Percentiles rank a stretch among this genome's conserved stretches.
Evolutionary conservation across 2,888 invertebrate species (phyloP).

Genomic region (Pheosia tremula): DNA sequence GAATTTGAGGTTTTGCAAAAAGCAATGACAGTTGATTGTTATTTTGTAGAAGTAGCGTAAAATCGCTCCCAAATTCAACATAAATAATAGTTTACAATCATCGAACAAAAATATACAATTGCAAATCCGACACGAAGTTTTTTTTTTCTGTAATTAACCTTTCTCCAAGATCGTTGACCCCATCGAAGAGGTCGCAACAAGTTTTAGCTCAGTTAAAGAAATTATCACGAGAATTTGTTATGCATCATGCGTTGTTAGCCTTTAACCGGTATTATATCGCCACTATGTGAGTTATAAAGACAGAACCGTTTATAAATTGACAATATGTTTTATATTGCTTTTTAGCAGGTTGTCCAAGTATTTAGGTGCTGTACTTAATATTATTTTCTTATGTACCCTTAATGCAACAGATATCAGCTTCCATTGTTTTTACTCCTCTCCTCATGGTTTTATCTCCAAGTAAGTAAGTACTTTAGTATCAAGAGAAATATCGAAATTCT

Average conservation of each 20-base stretch:
- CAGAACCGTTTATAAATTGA: background rate
- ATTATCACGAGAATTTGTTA: slow-evolving; percentile 7
- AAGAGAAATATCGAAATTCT: too few species aligned
- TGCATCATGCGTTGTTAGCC: slow-evolving; percentile 8
- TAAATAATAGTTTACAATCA: background rate
- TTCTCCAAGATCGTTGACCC: slow-evolving; percentile 5
- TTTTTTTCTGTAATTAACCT: background rate
- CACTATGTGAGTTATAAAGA: background rate
- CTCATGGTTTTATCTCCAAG: too few species aligned
- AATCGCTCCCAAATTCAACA: background rate
- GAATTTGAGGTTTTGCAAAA: too few species aligned
- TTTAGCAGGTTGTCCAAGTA: too few species aligned
- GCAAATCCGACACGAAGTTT: background rate
- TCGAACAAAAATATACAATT: background rate
- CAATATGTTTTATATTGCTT: background rate
- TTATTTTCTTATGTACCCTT: too few species aligned
- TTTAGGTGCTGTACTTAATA: too few species aligned
- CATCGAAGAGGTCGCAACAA: background rate
- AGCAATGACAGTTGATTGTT: too few species aligned
- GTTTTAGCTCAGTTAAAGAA: slow-evolving; percentile 6
- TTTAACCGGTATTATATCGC: slow-evolving; percentile 3
- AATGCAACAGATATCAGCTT: too few species aligned
- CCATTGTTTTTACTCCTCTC: too few species aligned
- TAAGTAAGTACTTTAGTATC: too few species aligned
- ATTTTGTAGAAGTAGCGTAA: background rate